phyloP scores from a whole-genome alignment of 2,113 vertebrate species.

The Triplophysa tibetana region DNA sequence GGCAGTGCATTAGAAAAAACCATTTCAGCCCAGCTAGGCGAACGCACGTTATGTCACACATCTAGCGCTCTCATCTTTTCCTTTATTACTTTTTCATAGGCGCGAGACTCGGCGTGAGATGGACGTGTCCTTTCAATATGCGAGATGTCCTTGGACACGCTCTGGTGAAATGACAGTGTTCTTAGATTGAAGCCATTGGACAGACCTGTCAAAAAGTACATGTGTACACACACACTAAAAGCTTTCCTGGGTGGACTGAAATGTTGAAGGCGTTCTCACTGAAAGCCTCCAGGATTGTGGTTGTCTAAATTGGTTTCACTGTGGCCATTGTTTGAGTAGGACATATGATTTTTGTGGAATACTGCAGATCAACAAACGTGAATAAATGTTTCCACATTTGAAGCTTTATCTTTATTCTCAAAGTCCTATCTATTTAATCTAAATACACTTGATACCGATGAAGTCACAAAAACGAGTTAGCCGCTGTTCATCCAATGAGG shows the following conservation, averaged over 20 bases:
- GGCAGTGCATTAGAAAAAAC: constrained; percentile 27
- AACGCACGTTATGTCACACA: constrained; percentile 24
- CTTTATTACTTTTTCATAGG: constrained; percentile 45
- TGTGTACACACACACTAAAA: constrained; percentile 21
- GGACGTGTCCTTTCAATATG: neutral
- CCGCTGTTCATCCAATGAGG: neutral
- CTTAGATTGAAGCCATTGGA: constrained; percentile 12
- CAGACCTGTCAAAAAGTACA: constrained; percentile 34
- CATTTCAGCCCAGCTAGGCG: neutral
- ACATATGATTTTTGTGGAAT: too few species aligned
- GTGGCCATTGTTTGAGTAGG: too few species aligned
- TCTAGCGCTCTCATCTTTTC: constrained; percentile 33
- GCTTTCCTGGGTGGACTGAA: neutral
- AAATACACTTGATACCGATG: neutral
- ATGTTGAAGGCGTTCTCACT: constrained; percentile 24
- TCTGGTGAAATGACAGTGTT: constrained; percentile 7
- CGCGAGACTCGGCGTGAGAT: neutral
- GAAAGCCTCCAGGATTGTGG: constrained; percentile 21
- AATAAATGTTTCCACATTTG: neutral
- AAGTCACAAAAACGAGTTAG: neutral
- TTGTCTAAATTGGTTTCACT: neutral
- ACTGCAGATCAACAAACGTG: too few species aligned
- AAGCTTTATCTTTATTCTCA: too few species aligned
- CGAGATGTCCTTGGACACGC: constrained; percentile 27
- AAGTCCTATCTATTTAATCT: too few species aligned